Evolutionary conservation across 2,113 vertebrate genomes (phyloP), one percentile per base, ranked within the genome.

Genomic region (Camelus bactrianus): DNA sequence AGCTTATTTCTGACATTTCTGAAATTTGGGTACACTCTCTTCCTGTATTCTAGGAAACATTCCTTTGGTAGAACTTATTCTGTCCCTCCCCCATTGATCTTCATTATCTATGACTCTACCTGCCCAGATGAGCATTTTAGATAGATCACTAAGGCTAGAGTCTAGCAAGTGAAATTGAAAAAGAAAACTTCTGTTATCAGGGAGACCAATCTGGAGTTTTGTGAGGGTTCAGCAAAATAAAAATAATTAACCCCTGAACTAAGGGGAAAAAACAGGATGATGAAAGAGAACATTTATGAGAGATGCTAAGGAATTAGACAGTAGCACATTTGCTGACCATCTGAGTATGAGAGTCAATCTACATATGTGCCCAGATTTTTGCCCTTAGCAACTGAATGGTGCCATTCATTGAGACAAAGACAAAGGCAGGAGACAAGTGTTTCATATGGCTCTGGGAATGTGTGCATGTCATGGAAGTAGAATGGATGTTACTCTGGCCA

Each of bases 161-260:
- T 17, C 46, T 30, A 10, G 10, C 0, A 15, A 30, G 56, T 24
- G 3, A 50, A 86, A 72, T 12, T n/a, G 12, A 88, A 91, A 72
- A 50, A 69, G 42, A 76, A 20, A 81, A 75, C 65, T 80, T 58
- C 17, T 94, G 5, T 76, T 24, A 94, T 94, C 32, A 24, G 24
- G 3, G 28, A 91, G 32, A 73, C n/a, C 42, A 76, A 15, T 42
- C 7, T 24, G 32, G 30, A 92, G 5, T 72, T 56, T 10, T 8
- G 0, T 35, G 73, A 80, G 60, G 0, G 6, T 52, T 54, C 26
- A 56, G 19, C 3, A 54, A n/a, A 48, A 28, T 35, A 75, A 14
- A 38, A 91, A 54, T 46, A 60, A 50, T 30, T 19, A 70, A 81
- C 12, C 12, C 3, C 3, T 32, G 32, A 52, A 92, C 35, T 76